Evolutionary conservation across 2,113 vertebrate genomes (phyloP).

Genomic region (Oreochromis tanganicae): DNA sequence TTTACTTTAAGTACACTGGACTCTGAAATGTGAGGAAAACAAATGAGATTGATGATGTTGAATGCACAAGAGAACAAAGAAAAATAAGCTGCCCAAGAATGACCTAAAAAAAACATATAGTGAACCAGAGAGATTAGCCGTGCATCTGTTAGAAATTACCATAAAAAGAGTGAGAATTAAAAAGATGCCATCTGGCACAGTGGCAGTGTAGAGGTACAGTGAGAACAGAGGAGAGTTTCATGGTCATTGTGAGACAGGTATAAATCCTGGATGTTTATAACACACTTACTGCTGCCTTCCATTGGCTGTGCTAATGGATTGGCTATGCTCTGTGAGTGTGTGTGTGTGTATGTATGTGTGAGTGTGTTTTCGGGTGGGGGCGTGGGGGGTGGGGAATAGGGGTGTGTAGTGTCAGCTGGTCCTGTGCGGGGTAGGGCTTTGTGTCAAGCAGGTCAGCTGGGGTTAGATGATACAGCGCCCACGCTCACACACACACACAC

Average conservation of each 20-base stretch:
- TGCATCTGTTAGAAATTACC: conserved; percentile 67
- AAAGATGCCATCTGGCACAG: conserved; percentile 58
- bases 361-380: background rate
- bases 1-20: background rate
- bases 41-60: background rate
- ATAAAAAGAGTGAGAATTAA: conserved; percentile 63
- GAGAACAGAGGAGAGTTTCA: conserved; percentile 39
- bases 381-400: background rate
- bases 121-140: conserved; percentile 58
- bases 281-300: conserved; percentile 33
- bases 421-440: conserved; percentile 26
- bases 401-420: conserved; percentile 32
- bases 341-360: background rate
- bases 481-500: background rate
- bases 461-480: background rate
- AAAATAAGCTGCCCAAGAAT: conserved; percentile 41
- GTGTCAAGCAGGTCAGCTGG: conserved; percentile 60
- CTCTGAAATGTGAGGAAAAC: background rate
- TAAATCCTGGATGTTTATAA: conserved; percentile 55
- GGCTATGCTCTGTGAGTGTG: conserved; percentile 34
- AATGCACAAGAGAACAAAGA: conserved; percentile 17
- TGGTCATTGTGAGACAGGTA: conserved; percentile 59
- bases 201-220: conserved; percentile 49
- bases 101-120: conserved; percentile 63
- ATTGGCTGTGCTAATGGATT: conserved; percentile 61